Conservation (phyloP, 2,888 invertebrate species). For the Pilophorus perplexus region DNA sequence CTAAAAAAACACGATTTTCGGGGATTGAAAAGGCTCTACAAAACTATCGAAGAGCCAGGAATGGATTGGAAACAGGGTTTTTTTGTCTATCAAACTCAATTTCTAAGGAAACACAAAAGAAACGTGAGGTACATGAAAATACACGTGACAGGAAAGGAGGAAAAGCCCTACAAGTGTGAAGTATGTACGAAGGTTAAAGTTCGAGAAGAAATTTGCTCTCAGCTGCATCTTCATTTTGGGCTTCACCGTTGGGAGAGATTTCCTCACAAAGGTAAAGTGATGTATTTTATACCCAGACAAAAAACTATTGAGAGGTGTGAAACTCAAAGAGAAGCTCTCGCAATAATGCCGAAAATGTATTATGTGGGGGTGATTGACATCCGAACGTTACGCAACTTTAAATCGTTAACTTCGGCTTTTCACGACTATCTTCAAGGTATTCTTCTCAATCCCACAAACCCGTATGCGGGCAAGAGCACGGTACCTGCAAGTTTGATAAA, state of each 20-base stretch:
- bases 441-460: slow-evolving; percentile 16
- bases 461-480: neutral
- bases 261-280: slow-evolving; percentile 12
- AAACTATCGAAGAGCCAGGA: neutral
- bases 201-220: slow-evolving; percentile 1
- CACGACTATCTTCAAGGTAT: neutral
- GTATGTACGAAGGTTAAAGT: neutral
- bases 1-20: slow-evolving; percentile 26
- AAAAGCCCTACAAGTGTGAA: neutral
- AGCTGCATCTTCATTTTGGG: slow-evolving; percentile 25
- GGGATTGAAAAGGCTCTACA: slow-evolving; percentile 15
- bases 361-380: slow-evolving; percentile 17
- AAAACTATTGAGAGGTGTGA: neutral
- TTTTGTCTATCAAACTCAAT: slow-evolving; percentile 24
- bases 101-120: slow-evolving; percentile 1
- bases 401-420: neutral
- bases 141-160: slow-evolving; percentile 6
- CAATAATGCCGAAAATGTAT: slow-evolving; percentile 28
- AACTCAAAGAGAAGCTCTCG: slow-evolving; percentile 6
- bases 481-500: slow-evolving; percentile 10
- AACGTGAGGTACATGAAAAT: neutral
- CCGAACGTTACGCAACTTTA: neutral
- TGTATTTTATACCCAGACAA: slow-evolving; percentile 4
- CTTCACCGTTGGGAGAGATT: slow-evolving; percentile 19
- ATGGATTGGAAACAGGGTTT: neutral